Evolutionary conservation across 1,140 invertebrate genomes (phyloP), one percentile per base, ranked within the genome.

Genomic region (Achroia grisella): DNA sequence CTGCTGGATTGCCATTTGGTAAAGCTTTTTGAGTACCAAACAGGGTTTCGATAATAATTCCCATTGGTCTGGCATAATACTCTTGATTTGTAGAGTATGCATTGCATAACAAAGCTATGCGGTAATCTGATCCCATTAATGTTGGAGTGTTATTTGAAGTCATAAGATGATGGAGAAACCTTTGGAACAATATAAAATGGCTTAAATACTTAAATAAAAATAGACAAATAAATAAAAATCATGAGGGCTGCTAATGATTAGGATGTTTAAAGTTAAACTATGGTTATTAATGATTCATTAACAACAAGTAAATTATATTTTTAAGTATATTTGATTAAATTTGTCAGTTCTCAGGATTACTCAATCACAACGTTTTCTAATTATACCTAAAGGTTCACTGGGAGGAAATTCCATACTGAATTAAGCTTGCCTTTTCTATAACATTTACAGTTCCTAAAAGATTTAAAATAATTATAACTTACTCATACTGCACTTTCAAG

Each of bases 31-130:
- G 89, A 49, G 87, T 92, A 5, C 95, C 95, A 37, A 86, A 78
- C 46, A 98, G 93, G 1, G 93, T 93, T 63, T 98, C 96, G 6
- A 97, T 91, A 11, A 98, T 87, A 6, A 93, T 91, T 5, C 91
- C 92, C 95, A 98, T 97, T 4, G 95, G 95, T 44, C 94, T 87
- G 1, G 90, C 89, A 52, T 94, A 95, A 63, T 91, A 94, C 58
- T 96, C 94, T 59, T 93, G 93, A 79, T 94, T 95, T 0, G 94
- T 96, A 0, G 94, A 96, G 68, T 97, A 98, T 0, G 97, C 97
- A 88, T 99, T 98, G 69, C 97, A 97, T 0, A 99, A 87, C 5
- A 98, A 83, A 8, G 96, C 94, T 55, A 98, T 96, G 41, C 93
- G 89, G 71, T 95, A 98, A 76, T 98, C 96, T 9, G 92, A 90